Base-by-base conservation (phyloP, 2,888 invertebrate species). In the Morpho deidamia region DNA sequence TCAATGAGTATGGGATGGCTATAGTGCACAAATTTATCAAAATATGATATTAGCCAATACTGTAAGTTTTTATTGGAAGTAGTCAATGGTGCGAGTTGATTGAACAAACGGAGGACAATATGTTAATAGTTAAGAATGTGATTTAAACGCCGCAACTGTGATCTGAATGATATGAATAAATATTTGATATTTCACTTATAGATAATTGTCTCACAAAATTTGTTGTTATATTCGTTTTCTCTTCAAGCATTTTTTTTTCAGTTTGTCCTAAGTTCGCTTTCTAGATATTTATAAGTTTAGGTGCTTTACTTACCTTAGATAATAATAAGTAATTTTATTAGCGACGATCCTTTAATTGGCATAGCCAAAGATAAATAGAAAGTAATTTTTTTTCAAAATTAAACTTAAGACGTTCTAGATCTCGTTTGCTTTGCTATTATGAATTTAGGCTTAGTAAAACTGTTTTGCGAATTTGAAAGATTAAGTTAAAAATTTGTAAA, bases 131-230 rank as follows among this genome's bases (percentile, higher is more conserved):
- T 89, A 89, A 89, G 86, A 86, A 86, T 90, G 90, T 90, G 89
- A 90, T 90, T 87, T 78, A 81, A 86, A 87, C 83, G 89, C 90
- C 90, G 86, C 87, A 90, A 90, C 90, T 90, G 90, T 90, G 90
- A 90, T 90, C 90, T 89, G 90, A 90, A 86, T 85, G 90, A 90
- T 88, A 89, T 88, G 85, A 86, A 85, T 87, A 87, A 59, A 88
- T 88, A 89, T 87, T 88, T 89, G 88, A 88, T 89, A 89, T 87
- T 87, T 88, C 88, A 87, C 86, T 84, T 82, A 83, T 87, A 88
- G 87, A 78, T 88, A 84, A 88, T 81, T 87, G 78, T 81, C 78
- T 81, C 82, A 80, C 76, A 78, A 77, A 78, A 73, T 74, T 79
- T 81, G 83, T 82, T 83, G 51, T 51, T 58, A 51, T 49, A 44